These are phyloP conservation scores for Helostoma temminkii DNA, from an alignment of 2,797 vertebrate species.

Conservation along the genomic window DNA sequence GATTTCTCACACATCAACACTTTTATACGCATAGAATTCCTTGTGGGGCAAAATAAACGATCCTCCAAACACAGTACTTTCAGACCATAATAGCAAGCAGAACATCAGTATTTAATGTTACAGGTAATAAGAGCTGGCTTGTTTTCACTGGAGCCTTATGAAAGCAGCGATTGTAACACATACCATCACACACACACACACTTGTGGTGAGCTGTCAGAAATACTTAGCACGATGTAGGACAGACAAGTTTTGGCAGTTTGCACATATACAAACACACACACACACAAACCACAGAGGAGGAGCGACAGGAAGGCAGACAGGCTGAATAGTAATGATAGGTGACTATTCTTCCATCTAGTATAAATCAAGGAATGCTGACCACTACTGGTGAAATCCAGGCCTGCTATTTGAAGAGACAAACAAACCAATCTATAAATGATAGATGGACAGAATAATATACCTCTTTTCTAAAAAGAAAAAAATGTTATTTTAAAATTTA, in stretches of 20 bases:
- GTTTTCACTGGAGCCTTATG: conserved; percentile 38
- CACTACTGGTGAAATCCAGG: conserved; percentile 33
- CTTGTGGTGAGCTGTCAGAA: conserved; percentile 87
- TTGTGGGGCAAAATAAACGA: background rate
- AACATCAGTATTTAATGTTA: conserved; percentile 39
- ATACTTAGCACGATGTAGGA: conserved; percentile 88
- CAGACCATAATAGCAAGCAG: background rate
- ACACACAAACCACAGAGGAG: conserved; percentile 45
- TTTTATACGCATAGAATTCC: no score
- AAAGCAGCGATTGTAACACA: conserved; percentile 27
- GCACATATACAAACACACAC: conserved; percentile 13
- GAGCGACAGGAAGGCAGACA: conserved; percentile 58
- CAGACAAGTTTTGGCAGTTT: conserved; percentile 72
- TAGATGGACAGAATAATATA: background rate
- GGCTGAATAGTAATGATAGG: conserved; percentile 65
- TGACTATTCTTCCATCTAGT: conserved; percentile 58
- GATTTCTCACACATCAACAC: background rate
- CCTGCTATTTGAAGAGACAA: conserved; percentile 36
- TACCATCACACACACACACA: conserved; percentile 25
- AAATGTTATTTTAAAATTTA: background rate
- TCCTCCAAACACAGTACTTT: background rate
- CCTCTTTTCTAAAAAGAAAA: background rate
- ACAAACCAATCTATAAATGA: conserved; percentile 33
- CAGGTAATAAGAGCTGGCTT: conserved; percentile 20
- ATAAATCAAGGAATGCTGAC: conserved; percentile 63